Evolutionary conservation across 2,888 invertebrate species (phyloP).

Genomic region (Zaprionus obscuricornis): DNA sequence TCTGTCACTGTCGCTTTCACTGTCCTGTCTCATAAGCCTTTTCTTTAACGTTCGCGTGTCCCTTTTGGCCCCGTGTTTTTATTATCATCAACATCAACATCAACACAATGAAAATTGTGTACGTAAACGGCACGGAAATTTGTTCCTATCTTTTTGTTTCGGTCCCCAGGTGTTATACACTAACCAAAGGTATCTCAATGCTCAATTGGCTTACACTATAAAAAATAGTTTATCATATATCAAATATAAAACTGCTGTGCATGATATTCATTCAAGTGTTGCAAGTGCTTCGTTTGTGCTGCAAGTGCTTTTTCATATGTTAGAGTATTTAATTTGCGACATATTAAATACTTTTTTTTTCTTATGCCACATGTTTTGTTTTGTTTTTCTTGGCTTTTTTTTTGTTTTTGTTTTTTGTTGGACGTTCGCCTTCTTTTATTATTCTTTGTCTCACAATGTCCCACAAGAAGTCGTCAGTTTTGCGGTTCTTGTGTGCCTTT

Average conservation of each 20-base stretch:
- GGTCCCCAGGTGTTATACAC: conserved; percentile 8
- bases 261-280: no score
- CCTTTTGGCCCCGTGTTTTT: conserved; percentile 22
- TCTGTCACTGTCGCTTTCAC: neutral
- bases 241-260: no score
- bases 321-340: conserved; percentile 9
- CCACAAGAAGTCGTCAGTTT: conserved; percentile 58
- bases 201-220: no score
- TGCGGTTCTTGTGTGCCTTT: conserved; percentile 30
- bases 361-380: no score
- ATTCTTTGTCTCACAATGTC: conserved; percentile 67
- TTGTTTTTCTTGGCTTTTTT: neutral
- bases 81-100: conserved; percentile 23
- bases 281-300: no score
- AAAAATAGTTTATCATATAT: no score
- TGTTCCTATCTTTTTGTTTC: conserved; percentile 17
- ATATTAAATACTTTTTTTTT: no score
- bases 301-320: no score
- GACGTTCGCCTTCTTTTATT: conserved; percentile 53
- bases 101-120: conserved; percentile 22
- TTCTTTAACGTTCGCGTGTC: no score
- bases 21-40: conserved; percentile 50
- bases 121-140: conserved; percentile 23
- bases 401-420: conserved; percentile 65
- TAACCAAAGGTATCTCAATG: neutral